Conservation (phyloP, 2,888 invertebrate genomes). For the Anoplius nigerrimus region DNA sequence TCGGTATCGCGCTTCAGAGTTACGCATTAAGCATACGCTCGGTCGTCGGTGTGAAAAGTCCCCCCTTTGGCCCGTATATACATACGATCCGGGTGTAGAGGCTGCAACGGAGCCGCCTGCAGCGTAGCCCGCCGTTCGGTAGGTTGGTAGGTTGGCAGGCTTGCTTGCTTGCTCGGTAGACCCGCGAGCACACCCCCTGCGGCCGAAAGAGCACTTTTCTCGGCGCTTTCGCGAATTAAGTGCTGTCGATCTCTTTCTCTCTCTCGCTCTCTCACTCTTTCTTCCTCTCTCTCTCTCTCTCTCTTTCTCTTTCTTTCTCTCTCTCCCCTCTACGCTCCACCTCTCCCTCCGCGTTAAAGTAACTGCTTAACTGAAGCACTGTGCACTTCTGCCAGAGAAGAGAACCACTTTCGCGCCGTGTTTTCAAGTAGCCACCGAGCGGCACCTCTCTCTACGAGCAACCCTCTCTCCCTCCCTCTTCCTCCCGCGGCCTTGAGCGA, state of each 20-base stretch:
- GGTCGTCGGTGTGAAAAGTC: neutral
- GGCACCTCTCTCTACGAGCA: neutral
- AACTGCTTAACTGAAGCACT: constrained; percentile 9
- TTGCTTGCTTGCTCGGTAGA: too few species aligned
- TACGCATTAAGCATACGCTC: constrained; percentile 2
- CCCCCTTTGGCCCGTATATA: neutral
- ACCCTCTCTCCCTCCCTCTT: neutral
- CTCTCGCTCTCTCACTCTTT: neutral
- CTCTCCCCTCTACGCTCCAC: too few species aligned
- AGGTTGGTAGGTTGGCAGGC: too few species aligned
- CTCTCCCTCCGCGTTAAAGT: constrained; percentile 2
- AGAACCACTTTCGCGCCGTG: constrained; percentile 1
- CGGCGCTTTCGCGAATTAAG: constrained; percentile 36
- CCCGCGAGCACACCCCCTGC: constrained; percentile 28
- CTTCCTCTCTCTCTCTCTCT: neutral
- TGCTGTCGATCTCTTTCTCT: constrained; percentile 33
- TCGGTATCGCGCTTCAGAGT: neutral
- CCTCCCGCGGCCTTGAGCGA: too few species aligned
- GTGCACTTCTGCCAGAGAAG: neutral
- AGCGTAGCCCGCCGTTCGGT: too few species aligned
- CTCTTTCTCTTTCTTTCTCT: too few species aligned
- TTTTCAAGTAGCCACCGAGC: neutral
- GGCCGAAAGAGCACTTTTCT: constrained; percentile 35
- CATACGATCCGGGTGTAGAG: too few species aligned
- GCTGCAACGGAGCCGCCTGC: too few species aligned